Evolutionary conservation across 53 echinoderm and acorn worm genomes (phyloP).

Genomic region (Actinopyga echinites): DNA sequence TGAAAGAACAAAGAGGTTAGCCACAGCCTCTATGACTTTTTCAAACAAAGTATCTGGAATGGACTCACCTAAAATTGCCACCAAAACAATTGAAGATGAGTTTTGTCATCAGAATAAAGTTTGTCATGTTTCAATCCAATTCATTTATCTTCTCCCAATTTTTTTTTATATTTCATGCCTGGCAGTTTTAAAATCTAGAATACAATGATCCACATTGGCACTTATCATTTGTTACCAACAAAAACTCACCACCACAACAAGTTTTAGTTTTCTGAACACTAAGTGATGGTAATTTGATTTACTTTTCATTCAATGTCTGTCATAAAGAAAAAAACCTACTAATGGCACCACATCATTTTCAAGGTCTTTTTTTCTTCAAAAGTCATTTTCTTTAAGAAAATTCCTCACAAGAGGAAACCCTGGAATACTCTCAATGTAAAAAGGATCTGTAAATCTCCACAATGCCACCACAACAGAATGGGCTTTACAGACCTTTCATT

Average conservation of each 20-base stretch:
- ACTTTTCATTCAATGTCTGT: neutral
- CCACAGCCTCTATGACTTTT: conserved; percentile 16
- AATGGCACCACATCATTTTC: conserved; percentile 10
- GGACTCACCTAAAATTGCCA: conserved; percentile 37
- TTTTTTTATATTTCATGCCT: neutral
- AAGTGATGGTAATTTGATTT: neutral
- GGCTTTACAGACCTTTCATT: neutral
- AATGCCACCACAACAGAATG: conserved; percentile 34
- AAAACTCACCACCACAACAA: conserved; percentile 33
- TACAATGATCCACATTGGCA: neutral
- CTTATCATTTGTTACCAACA: neutral
- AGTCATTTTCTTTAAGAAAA: neutral
- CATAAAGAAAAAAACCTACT: neutral
- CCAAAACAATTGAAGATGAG: conserved; percentile 25
- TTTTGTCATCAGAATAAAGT: conserved; percentile 17
- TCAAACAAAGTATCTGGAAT: conserved; percentile 5
- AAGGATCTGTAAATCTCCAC: neutral
- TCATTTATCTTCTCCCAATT: conserved; percentile 6
- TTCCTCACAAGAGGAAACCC: neutral
- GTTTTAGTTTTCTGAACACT: neutral
- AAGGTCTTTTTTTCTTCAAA: neutral
- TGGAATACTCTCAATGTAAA: neutral
- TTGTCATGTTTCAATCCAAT: neutral
- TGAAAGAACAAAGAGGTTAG: conserved; percentile 8
- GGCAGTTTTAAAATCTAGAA: neutral